phyloP scores from a whole-genome alignment of 2,888 invertebrate species.

The Dicroscelio sp. region DNA sequence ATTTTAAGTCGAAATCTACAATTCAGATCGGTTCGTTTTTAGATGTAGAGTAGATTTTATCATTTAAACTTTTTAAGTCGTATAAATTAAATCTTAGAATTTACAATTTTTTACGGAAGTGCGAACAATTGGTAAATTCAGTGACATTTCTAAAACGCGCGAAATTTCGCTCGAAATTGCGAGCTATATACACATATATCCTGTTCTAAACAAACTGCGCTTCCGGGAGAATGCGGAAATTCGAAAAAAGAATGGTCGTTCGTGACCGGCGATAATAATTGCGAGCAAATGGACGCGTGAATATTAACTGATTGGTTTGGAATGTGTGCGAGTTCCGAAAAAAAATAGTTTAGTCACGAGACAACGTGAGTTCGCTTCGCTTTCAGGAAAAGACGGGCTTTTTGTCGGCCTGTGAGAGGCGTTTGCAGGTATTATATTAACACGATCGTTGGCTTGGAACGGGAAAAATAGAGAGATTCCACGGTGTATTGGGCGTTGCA shows the following conservation, averaged over 20 bases:
- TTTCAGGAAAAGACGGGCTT: constrained; percentile 40
- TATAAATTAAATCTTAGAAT: too few species aligned
- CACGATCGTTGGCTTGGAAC: constrained; percentile 68
- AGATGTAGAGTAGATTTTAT: too few species aligned
- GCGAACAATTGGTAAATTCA: too few species aligned
- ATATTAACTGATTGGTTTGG: constrained; percentile 40
- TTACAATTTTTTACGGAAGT: too few species aligned
- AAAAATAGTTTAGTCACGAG: constrained; percentile 33
- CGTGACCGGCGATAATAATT: constrained; percentile 55
- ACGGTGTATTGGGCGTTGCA: constrained; percentile 54
- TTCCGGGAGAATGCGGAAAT: constrained; percentile 67
- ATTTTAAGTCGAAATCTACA: too few species aligned
- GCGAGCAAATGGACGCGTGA: constrained; percentile 42
- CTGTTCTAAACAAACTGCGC: constrained; percentile 46
- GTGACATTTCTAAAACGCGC: constrained; percentile 3
- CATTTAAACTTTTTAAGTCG: too few species aligned
- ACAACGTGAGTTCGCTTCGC: constrained; percentile 17
- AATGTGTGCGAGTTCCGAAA: constrained; percentile 37
- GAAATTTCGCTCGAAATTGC: constrained; percentile 7
- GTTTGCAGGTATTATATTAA: constrained; percentile 70
- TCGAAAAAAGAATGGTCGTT: constrained; percentile 25
- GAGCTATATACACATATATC: too few species aligned
- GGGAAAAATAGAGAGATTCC: constrained; percentile 70
- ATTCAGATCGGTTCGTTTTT: too few species aligned
- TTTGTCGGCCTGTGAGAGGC: constrained; percentile 31